Conservation (phyloP, 2,113 vertebrate genomes). For the Turnix velox region DNA sequence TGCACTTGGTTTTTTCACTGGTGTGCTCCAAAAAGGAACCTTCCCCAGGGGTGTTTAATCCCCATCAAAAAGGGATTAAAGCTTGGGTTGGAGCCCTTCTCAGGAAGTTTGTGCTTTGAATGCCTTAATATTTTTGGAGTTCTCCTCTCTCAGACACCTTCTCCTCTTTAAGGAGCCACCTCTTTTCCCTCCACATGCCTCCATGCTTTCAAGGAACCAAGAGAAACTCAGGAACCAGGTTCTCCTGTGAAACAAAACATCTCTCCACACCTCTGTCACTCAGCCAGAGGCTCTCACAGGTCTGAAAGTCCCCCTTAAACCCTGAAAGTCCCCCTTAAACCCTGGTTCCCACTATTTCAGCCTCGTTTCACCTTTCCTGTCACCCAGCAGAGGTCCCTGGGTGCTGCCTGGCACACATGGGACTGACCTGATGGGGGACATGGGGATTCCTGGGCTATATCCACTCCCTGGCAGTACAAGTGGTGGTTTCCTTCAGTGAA, state of each 20-base stretch:
- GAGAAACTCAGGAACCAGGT: not conserved
- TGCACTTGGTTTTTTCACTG: too few relatives aligned
- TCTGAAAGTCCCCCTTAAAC: not conserved
- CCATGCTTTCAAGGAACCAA: fast-evolving
- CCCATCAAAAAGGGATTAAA: not conserved
- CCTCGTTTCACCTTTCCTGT: not conserved
- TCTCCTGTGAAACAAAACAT: not conserved
- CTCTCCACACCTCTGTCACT: fast-evolving
- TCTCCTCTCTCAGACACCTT: not conserved
- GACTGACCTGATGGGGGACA: fast-evolving
- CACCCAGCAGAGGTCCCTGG: not conserved
- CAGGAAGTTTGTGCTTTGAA: fast-evolving
- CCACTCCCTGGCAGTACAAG: not conserved
- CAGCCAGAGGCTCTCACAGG: not conserved
- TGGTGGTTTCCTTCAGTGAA: not conserved
- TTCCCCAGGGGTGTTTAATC: not conserved
- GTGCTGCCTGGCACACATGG: not conserved
- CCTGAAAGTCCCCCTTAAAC: not conserved
- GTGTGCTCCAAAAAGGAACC: fast-evolving
- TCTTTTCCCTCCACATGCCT: not conserved
- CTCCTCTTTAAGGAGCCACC: not conserved
- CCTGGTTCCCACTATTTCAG: not conserved
- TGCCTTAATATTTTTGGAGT: fast-evolving
- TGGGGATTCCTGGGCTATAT: fast-evolving
- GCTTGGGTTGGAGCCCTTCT: not conserved